Evolutionary conservation across 2,797 vertebrate genomes (phyloP), one percentile per base, ranked within the genome.

Genomic region (Rousettus madagascariensis): DNA sequence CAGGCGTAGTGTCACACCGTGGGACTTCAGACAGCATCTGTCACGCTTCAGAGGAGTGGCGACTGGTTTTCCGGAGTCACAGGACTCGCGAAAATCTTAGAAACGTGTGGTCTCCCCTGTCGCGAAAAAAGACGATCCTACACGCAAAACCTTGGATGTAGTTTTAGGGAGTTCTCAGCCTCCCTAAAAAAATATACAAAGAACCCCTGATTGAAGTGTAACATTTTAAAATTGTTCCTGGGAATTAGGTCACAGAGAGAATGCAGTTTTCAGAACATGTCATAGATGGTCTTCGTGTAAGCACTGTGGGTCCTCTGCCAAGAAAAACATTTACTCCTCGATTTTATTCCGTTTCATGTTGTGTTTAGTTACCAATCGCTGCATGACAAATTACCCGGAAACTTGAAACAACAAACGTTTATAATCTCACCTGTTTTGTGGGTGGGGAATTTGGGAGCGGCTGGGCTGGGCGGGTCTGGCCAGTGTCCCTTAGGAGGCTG

Each of bases 401-500:
- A 1, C n/a, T 0, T 59, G 9, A 72, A 38, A 26, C 16, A 12
- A 33, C 30, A 7, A 2, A 1, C 7, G 4, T 13, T 6, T 43
- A 5, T 30, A 30, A 1, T 11, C 6, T 41, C 3, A 2, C 30
- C 2, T 2, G 49, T 59, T 33, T 41, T 16, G 15, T 13, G 30
- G 59, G 51, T 24, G 33, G 6, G 55, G 61, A 69, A 6, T 10
- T 3, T 17, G 16, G 49, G 22, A n/a, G 41, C 0, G 26, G 53
- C 87, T 16, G 2, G 11, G 12, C 28, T 17, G 36, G 8, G 30
- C 2, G 75, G n/a, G 3, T 16, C 63, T 16, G 51, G 28, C 59
- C 19, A 3, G 13, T 26, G 8, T n/a, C 38, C 5, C 22, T 8
- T 13, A 0, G 0, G 28, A n/a, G 30, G 46, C 15, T 30, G 3